These are phyloP conservation scores for Rousettus madagascariensis DNA, from an alignment of 2,797 vertebrate genomes.

Conservation along the genomic window DNA sequence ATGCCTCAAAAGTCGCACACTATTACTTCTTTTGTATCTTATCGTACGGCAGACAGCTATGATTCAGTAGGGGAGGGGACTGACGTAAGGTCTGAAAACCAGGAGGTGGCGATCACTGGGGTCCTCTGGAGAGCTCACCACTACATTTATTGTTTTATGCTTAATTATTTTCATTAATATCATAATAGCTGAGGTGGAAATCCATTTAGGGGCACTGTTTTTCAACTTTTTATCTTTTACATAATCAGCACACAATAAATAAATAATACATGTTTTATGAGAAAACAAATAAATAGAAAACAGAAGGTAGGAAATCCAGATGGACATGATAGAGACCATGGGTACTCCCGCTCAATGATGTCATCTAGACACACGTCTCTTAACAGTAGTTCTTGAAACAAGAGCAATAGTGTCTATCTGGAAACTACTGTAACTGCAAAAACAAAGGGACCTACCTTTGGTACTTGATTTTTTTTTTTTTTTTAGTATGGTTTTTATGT, in stretches of 20 bases:
- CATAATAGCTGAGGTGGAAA: background rate
- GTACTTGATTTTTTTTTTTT: conserved; percentile 50
- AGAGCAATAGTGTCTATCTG: background rate
- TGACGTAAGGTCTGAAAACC: background rate
- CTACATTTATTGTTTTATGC: background rate
- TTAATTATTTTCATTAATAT: background rate
- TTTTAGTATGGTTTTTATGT: conserved; percentile 25
- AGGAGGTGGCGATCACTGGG: background rate
- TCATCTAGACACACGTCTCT: background rate
- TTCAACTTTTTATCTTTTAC: background rate
- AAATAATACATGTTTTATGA: background rate
- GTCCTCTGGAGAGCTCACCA: background rate
- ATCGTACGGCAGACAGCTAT: no score
- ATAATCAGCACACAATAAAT: background rate
- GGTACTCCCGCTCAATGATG: background rate
- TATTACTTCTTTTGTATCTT: background rate
- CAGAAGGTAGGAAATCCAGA: background rate
- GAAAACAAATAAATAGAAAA: background rate
- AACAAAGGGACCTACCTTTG: background rate
- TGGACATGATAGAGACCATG: background rate
- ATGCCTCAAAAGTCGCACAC: background rate
- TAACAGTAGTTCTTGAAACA: background rate
- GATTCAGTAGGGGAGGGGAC: background rate
- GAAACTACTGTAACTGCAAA: background rate
- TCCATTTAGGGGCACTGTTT: background rate